A percentile compares a stretch with the other conserved stretches of the same genome.
Conservation (phyloP, 2,113 vertebrate species). For the Dipodomys spectabilis region DNA sequence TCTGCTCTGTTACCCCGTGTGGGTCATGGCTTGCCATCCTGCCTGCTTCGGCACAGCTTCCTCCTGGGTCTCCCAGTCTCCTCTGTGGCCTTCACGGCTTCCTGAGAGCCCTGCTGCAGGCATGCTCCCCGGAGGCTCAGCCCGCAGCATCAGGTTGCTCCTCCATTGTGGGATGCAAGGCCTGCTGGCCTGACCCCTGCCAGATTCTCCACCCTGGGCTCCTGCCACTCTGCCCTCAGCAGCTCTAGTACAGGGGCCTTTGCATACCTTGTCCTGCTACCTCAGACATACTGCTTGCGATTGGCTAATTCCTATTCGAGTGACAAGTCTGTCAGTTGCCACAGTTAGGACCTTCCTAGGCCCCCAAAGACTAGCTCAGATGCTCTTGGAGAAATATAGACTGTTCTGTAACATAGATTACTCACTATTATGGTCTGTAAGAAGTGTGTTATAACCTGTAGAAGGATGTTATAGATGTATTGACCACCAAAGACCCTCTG, state of each 20-base stretch:
- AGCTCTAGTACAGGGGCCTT: neutral
- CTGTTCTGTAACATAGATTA: too few species aligned
- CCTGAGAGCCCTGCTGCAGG: neutral
- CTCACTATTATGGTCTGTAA: too few species aligned
- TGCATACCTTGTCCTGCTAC: neutral
- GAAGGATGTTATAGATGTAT: too few species aligned
- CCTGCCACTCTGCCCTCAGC: neutral
- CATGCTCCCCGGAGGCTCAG: neutral
- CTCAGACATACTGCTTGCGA: neutral
- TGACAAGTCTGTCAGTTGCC: neutral
- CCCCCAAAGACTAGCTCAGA: neutral
- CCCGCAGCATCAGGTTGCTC: neutral
- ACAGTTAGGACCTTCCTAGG: neutral
- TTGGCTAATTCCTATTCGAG: neutral
- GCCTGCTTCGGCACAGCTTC: neutral
- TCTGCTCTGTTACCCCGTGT: neutral
- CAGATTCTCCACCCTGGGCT: neutral
- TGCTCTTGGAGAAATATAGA: neutral
- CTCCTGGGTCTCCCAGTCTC: neutral
- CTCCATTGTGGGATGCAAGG: neutral
- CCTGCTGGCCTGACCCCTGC: neutral
- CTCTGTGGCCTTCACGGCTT: neutral
- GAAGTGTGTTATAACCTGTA: too few species aligned
- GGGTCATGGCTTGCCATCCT: neutral
- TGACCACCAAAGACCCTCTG: neutral